phyloP scores from a whole-genome alignment of 2,797 vertebrate genomes.

The Lithobates pipiens region DNA sequence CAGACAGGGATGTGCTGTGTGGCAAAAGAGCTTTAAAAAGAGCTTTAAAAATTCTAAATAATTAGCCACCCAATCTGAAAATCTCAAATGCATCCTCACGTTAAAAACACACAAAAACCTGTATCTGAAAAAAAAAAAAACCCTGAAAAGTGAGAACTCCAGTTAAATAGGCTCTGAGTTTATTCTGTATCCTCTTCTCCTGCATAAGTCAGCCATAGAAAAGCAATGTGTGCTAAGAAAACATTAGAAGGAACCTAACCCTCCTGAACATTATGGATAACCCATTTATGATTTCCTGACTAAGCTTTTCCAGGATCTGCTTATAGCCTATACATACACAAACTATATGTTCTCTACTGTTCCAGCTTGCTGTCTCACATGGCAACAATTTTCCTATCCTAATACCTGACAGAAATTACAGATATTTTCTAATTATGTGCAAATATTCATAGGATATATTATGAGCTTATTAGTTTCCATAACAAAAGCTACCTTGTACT shows the following conservation, averaged over 20 bases:
- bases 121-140: neutral
- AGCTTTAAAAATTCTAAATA: no score
- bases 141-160: no score
- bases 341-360: neutral
- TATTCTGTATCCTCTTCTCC: neutral
- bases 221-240: slow-evolving; percentile 4
- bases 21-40: no score
- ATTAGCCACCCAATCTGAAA: no score
- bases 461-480: slow-evolving; percentile 7
- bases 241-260: neutral
- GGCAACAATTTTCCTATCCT: slow-evolving; percentile 49
- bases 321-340: slow-evolving; percentile 3
- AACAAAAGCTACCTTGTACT: slow-evolving; percentile 15
- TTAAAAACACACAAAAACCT: no score
- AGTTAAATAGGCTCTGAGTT: neutral
- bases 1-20: no score
- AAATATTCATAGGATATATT: slow-evolving; percentile 16
- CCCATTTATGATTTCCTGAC: slow-evolving; percentile 30
- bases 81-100: neutral
- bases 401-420: slow-evolving; percentile 11
- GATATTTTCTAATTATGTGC: slow-evolving; percentile 32
- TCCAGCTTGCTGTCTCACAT: slow-evolving; percentile 50
- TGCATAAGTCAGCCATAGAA: neutral
- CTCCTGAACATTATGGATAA: slow-evolving; percentile 20
- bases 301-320: slow-evolving; percentile 26